Evolutionary conservation across 2,888 invertebrate genomes (phyloP).

Genomic region (Himalopsyche tibetana): DNA sequence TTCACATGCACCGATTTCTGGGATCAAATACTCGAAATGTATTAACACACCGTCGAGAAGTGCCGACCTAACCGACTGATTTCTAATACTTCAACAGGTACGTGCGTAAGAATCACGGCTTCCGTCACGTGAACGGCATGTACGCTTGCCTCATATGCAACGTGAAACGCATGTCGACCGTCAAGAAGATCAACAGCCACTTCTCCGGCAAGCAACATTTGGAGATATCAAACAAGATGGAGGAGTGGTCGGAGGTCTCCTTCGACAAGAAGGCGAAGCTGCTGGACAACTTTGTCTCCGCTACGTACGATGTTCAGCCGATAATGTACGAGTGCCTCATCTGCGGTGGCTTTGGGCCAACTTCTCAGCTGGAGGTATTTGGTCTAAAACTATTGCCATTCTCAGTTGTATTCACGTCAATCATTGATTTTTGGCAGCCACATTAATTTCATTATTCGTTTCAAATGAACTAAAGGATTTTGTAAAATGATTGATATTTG

Average conservation of each 20-base stretch:
- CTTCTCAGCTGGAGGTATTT: background rate
- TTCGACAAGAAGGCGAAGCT: slow-evolving; percentile 14
- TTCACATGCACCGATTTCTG: too few relatives aligned
- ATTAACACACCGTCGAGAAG: too few relatives aligned
- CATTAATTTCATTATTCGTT: too few relatives aligned
- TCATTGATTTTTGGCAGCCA: too few relatives aligned
- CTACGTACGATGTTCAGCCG: slow-evolving; percentile 46
- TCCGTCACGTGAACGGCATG: slow-evolving; percentile 53
- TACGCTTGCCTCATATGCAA: slow-evolving; percentile 59
- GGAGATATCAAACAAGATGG: slow-evolving; percentile 28
- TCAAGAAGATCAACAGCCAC: slow-evolving; percentile 43
- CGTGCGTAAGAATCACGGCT: slow-evolving; percentile 44
- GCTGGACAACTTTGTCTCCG: slow-evolving; percentile 47
- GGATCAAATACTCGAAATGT: too few relatives aligned
- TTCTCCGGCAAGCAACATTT: slow-evolving; percentile 42
- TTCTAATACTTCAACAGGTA: background rate
- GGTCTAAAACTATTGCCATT: too few relatives aligned
- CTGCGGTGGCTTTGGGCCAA: slow-evolving; percentile 45
- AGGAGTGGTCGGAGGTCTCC: background rate
- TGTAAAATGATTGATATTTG: too few relatives aligned
- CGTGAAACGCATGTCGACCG: slow-evolving; percentile 44
- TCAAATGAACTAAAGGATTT: too few relatives aligned
- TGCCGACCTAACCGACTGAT: background rate
- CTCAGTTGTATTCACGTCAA: too few relatives aligned
- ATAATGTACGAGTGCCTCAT: slow-evolving; percentile 53